phyloP scores from a whole-genome alignment of 2,113 vertebrate genomes.

The Misgurnus anguillicaudatus region DNA sequence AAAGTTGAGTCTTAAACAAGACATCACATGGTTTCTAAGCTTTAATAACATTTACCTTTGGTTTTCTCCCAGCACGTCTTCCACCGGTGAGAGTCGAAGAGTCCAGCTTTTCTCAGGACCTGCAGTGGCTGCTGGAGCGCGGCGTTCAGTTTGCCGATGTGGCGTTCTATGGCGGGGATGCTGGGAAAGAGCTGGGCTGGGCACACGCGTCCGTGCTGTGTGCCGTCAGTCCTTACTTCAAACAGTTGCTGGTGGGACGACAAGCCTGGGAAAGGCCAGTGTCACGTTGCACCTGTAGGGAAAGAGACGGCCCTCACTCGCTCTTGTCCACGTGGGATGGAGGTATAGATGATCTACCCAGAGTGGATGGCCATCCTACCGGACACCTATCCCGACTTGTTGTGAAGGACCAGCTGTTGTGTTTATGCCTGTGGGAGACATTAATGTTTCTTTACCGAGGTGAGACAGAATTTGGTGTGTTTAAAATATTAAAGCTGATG shows the following conservation, averaged over 20 bases:
- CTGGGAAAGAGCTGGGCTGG: conserved; percentile 79
- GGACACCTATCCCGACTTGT: conserved; percentile 81
- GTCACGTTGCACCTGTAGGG: conserved; percentile 73
- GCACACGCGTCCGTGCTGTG: conserved; percentile 93
- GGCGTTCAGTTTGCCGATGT: conserved; percentile 90
- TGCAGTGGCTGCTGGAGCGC: conserved; percentile 86
- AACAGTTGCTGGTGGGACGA: conserved; percentile 85
- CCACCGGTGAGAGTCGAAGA: conserved; percentile 87
- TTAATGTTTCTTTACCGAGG: conserved; percentile 98
- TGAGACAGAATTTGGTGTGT: conserved; percentile 59
- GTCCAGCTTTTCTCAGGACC: conserved; percentile 86
- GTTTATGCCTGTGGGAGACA: conserved; percentile 85
- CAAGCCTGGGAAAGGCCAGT: conserved; percentile 63
- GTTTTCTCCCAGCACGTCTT: conserved; percentile 80
- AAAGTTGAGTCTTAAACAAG: not conserved
- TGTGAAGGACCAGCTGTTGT: conserved; percentile 88
- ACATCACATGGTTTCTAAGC: not conserved
- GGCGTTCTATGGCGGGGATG: conserved; percentile 82
- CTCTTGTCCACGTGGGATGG: conserved; percentile 80
- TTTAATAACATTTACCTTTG: not conserved
- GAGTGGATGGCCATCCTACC: conserved; percentile 68
- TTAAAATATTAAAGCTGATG: not conserved
- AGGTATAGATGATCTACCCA: conserved; percentile 57
- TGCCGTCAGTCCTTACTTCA: conserved; percentile 88
- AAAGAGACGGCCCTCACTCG: conserved; percentile 69